Evolutionary conservation across 2,113 vertebrate species (phyloP).

Genomic region (Malurus alboscapulatus): DNA sequence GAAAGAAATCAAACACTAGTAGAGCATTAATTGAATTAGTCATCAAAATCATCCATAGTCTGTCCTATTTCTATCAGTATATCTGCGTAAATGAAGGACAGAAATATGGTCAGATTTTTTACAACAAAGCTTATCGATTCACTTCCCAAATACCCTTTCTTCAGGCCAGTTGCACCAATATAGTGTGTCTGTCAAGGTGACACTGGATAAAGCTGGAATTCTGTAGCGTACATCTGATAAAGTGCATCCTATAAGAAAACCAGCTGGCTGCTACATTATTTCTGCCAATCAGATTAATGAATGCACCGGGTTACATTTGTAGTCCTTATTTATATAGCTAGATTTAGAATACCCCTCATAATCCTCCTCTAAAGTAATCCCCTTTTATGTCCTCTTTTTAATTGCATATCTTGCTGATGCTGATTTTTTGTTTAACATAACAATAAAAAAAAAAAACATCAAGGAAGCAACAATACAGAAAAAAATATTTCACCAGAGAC

Average conservation of each 20-base stretch:
- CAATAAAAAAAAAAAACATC: background rate
- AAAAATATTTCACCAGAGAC: background rate
- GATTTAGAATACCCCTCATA: slow-evolving; percentile 26
- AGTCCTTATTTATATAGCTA: slow-evolving; percentile 33
- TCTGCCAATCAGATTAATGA: slow-evolving; percentile 35
- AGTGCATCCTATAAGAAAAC: background rate
- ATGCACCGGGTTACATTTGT: slow-evolving; percentile 11
- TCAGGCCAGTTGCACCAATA: background rate
- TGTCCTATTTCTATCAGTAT: background rate
- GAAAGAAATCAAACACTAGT: background rate
- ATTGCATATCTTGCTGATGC: slow-evolving; percentile 11
- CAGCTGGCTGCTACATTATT: slow-evolving; percentile 5
- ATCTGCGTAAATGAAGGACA: background rate
- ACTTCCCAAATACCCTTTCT: background rate
- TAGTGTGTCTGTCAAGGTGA: background rate
- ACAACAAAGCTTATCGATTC: background rate
- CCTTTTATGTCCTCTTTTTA: slow-evolving; percentile 41
- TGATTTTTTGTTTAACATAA: background rate
- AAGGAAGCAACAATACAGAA: background rate
- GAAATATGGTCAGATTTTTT: background rate
- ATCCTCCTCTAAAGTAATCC: slow-evolving; percentile 42
- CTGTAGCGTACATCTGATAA: background rate
- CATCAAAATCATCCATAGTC: background rate
- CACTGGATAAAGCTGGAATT: background rate
- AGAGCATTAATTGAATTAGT: background rate